A percentile compares a stretch with the other conserved stretches of the same genome.
phyloP scores from a whole-genome alignment of 2,888 invertebrate species.

The Aphidius colemani region DNA sequence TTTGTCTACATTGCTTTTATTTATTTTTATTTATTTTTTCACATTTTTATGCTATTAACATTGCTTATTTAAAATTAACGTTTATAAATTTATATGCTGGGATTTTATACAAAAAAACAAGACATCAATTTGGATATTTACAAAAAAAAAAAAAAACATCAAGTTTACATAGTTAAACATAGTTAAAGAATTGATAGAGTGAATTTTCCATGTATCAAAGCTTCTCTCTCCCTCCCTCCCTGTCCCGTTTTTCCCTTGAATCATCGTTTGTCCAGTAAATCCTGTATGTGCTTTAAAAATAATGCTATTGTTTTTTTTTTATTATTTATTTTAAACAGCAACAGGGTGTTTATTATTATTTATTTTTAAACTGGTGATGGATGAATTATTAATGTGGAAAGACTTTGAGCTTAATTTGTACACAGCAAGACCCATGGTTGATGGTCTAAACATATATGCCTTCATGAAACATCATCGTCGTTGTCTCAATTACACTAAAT shows the following conservation, averaged over 20 bases:
- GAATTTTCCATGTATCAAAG: conserved; percentile 37
- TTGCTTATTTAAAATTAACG: conserved; percentile 3
- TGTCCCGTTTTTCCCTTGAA: not conserved
- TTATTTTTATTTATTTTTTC: not conserved
- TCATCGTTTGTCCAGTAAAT: conserved; percentile 18
- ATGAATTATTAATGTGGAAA: conserved; percentile 35
- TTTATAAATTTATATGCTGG: conserved; percentile 11
- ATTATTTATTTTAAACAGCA: too few relatives aligned
- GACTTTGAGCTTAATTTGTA: conserved; percentile 42
- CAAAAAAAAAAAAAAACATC: not conserved
- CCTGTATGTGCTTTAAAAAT: conserved; percentile 14
- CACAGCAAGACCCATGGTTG: conserved; percentile 49
- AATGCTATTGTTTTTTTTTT: too few relatives aligned
- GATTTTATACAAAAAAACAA: not conserved
- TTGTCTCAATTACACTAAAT: conserved; percentile 30
- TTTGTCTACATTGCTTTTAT: conserved; percentile 12
- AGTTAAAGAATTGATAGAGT: too few relatives aligned
- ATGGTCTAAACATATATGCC: conserved; percentile 39
- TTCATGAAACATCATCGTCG: conserved; percentile 40
- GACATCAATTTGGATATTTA: conserved; percentile 5
- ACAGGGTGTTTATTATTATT: too few relatives aligned
- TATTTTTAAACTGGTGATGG: conserved; percentile 49
- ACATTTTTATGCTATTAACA: conserved; percentile 9
- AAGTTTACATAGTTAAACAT: too few relatives aligned
- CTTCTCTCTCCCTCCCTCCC: conserved; percentile 48